These are phyloP conservation scores for Epinephelus lanceolatus DNA, from an alignment of 2,113 vertebrate genomes.

Conservation along the genomic window DNA sequence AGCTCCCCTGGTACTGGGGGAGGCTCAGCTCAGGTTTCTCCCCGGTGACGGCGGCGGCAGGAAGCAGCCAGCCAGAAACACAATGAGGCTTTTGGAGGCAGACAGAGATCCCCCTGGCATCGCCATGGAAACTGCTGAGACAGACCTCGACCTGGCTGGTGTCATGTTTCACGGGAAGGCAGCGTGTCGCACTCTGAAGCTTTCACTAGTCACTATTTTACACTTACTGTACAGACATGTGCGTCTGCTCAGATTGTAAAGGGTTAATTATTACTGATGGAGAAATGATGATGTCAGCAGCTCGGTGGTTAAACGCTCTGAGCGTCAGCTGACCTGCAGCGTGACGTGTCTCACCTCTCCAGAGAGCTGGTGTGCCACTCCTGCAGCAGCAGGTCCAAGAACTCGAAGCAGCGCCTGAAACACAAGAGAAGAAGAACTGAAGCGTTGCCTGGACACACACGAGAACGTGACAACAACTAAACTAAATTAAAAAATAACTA, in stretches of 20 bases:
- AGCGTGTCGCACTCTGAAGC: neutral
- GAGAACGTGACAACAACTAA: no score
- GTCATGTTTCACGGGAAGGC: conserved; percentile 49
- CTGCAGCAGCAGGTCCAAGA: conserved; percentile 92
- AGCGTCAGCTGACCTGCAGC: no score
- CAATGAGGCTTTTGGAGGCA: conserved; percentile 49
- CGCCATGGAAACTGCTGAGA: conserved; percentile 57
- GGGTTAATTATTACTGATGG: no score
- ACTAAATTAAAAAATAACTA: no score
- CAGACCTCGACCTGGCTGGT: conserved; percentile 3
- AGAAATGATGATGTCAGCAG: no score
- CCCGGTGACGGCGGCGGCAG: conserved; percentile 21
- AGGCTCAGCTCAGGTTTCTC: conserved; percentile 64
- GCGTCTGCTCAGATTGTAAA: neutral
- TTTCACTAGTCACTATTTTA: conserved; percentile 6
- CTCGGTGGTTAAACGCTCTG: no score
- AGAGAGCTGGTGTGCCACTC: conserved; percentile 93
- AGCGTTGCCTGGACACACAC: no score
- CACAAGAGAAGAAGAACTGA: neutral
- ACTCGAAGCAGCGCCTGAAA: conserved; percentile 92
- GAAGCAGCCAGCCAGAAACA: conserved; percentile 47
- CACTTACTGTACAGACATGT: neutral
- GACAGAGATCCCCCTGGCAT: conserved; percentile 49
- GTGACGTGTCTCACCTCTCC: conserved; percentile 87
- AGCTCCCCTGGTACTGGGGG: conserved; percentile 30